These are phyloP conservation scores for Anodontia alba DNA, from an alignment of 2,888 invertebrate genomes.

Conservation along the genomic window DNA sequence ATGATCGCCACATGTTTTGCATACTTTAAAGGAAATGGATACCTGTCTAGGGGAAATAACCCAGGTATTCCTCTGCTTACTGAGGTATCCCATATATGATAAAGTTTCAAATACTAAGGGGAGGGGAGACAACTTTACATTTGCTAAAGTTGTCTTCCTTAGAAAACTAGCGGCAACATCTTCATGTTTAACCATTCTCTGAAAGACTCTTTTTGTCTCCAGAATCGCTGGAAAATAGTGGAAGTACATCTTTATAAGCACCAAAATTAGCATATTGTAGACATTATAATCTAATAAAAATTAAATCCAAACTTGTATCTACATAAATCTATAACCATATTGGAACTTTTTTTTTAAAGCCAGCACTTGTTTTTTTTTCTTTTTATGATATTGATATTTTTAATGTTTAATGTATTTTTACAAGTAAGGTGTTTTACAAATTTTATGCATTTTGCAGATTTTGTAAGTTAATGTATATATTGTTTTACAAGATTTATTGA, in stretches of 20 bases:
- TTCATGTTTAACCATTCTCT: too few species aligned
- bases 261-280: not conserved
- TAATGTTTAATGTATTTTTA: slow-evolving; percentile 6
- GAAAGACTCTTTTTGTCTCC: too few species aligned
- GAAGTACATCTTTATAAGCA: not conserved
- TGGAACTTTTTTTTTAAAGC: slow-evolving; percentile 5
- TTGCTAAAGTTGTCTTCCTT: too few species aligned
- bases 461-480: slow-evolving; percentile 17
- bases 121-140: too few species aligned
- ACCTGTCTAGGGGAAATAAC: too few species aligned
- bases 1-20: too few species aligned
- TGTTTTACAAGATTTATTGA: slow-evolving; percentile 3
- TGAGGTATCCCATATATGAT: too few species aligned
- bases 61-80: too few species aligned
- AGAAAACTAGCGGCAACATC: too few species aligned
- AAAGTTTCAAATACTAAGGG: too few species aligned
- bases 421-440: slow-evolving; percentile 5
- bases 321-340: slow-evolving; percentile 10
- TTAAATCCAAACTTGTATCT: slow-evolving; percentile 12
- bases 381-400: slow-evolving; percentile 17
- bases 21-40: too few species aligned
- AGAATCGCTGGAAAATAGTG: too few species aligned
- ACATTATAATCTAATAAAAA: not conserved
- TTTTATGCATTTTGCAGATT: slow-evolving; percentile 20
- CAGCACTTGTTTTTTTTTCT: slow-evolving; percentile 4